These are phyloP conservation scores for Thaleichthys pacificus DNA, from an alignment of 2,797 vertebrate genomes.

Conservation along the genomic window DNA sequence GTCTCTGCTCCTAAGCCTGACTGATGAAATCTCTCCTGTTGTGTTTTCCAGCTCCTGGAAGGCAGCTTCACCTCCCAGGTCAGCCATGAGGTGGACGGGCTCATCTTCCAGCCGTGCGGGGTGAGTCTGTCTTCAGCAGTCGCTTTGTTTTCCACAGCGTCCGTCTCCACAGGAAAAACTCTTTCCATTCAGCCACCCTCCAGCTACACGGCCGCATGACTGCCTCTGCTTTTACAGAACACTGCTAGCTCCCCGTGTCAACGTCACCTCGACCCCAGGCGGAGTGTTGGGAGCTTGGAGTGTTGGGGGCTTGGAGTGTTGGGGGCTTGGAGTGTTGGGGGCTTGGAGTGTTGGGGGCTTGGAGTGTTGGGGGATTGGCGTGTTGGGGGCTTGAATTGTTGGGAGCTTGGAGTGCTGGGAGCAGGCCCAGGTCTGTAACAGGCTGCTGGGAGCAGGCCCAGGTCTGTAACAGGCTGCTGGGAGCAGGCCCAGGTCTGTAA, in stretches of 20 bases:
- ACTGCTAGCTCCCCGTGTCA: constrained; percentile 12
- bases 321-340: background rate
- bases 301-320: background rate
- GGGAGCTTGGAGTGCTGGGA: too few relatives aligned
- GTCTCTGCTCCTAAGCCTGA: constrained; percentile 28
- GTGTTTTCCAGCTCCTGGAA: constrained; percentile 85
- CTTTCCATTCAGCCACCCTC: constrained; percentile 17
- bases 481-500: too few relatives aligned
- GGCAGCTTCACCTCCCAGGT: constrained; percentile 97
- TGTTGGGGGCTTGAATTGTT: background rate
- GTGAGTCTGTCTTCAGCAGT: constrained; percentile 76
- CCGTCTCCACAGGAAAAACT: constrained; percentile 32
- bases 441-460: too few relatives aligned
- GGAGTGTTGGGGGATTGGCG: too few relatives aligned
- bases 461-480: too few relatives aligned
- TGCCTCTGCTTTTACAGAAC: constrained; percentile 37
- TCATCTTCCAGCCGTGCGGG: constrained; percentile 96
- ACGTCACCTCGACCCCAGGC: constrained; percentile 3
- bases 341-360: background rate
- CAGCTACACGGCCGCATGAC: constrained; percentile 37
- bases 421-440: too few relatives aligned
- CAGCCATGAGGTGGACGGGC: constrained; percentile 96
- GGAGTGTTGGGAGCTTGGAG: background rate
- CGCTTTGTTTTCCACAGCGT: constrained; percentile 26
- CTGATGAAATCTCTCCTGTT: background rate